Evolutionary conservation across 35 echinoderm and acorn worm species (phyloP).

Genomic region (Nesometra sesokonis): DNA sequence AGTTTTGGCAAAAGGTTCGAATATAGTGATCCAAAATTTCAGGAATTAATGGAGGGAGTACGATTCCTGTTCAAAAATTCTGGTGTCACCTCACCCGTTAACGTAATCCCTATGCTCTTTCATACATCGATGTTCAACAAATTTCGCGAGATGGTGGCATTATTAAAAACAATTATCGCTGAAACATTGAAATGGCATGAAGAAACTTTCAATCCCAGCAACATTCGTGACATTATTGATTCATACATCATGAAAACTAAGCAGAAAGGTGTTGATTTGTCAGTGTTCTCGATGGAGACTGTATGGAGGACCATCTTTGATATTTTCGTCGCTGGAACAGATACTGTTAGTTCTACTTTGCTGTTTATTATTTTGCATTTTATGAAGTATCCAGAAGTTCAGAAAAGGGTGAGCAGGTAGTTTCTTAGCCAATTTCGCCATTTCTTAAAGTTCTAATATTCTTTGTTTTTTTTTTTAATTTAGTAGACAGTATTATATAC

Average conservation of each 20-base stretch:
- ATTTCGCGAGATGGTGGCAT: neutral
- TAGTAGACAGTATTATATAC: too few species aligned
- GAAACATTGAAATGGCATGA: conserved; percentile 2
- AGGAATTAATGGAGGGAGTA: conserved; percentile 12
- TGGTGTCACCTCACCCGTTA: neutral
- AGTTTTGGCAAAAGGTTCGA: conserved; percentile 44
- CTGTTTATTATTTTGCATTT: conserved; percentile 20
- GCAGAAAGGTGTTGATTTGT: neutral
- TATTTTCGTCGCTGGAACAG: conserved; percentile 29
- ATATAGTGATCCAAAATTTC: conserved; percentile 43
- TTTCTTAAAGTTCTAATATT: too few species aligned
- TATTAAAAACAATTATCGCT: neutral
- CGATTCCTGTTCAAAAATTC: conserved; percentile 2
- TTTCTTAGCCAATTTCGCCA: too few species aligned
- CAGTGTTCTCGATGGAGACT: neutral
- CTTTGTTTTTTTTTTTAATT: too few species aligned
- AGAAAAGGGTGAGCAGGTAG: conserved; percentile 37
- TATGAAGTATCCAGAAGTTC: conserved; percentile 15
- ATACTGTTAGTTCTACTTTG: conserved; percentile 10
- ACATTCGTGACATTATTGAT: conserved; percentile 54
- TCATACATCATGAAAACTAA: conserved; percentile 8
- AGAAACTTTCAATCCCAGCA: conserved; percentile 15
- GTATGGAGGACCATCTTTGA: conserved; percentile 17
- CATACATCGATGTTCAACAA: neutral
- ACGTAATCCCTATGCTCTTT: neutral